phyloP scores from a whole-genome alignment of 2,797 vertebrate genomes.

The Acanthopagrus latus region DNA sequence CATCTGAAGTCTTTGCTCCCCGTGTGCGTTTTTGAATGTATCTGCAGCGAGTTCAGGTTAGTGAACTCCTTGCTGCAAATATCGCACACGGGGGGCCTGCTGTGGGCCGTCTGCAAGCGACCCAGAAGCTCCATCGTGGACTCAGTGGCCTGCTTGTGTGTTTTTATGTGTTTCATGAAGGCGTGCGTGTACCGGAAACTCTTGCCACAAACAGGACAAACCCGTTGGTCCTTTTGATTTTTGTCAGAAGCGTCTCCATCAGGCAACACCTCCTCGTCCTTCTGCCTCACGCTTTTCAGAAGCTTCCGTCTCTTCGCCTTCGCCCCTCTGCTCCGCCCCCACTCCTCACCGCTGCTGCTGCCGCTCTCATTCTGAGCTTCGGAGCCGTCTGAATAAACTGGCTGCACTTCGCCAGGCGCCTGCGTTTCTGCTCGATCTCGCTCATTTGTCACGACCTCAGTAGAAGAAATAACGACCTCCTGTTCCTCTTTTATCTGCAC shows the following conservation, averaged over 20 bases:
- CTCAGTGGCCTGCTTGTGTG: too few species aligned
- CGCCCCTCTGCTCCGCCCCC: not conserved
- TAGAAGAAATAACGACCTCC: not conserved
- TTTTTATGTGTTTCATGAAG: too few species aligned
- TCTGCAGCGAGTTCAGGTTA: rapidly evolving
- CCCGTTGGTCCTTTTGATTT: not conserved
- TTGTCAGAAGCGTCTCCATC: not conserved
- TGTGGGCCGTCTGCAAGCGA: constrained; percentile 2
- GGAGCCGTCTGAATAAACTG: not conserved
- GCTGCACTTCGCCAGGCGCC: not conserved
- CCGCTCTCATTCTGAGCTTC: too few species aligned
- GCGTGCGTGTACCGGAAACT: not conserved
- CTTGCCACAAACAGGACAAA: constrained; percentile 41
- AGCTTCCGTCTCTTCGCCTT: not conserved
- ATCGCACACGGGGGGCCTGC: not conserved
- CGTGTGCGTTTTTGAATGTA: constrained; percentile 17
- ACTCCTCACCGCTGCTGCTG: constrained; percentile 13
- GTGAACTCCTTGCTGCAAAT: constrained; percentile 14
- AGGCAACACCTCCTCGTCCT: rapidly evolving
- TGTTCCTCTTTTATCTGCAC: constrained; percentile 1
- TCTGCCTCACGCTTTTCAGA: not conserved
- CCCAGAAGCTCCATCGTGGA: not conserved
- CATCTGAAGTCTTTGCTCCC: constrained; percentile 15
- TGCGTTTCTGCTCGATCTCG: not conserved
- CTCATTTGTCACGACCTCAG: constrained; percentile 8